Base-by-base conservation (phyloP, 2,888 invertebrate species). In the Ephialtes manifestator region DNA sequence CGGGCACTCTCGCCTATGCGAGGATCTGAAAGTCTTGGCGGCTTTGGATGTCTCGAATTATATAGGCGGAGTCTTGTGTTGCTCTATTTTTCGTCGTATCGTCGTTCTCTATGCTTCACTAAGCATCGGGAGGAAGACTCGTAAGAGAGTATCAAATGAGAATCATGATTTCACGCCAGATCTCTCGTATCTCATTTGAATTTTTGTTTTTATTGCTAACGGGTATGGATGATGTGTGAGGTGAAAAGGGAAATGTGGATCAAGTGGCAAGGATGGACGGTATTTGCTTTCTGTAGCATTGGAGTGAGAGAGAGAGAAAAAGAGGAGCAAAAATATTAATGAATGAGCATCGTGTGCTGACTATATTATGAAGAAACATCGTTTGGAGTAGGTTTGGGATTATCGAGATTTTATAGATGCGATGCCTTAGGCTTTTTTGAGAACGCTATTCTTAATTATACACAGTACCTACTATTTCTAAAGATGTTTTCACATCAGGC, bases 1-100 rank as follows among this genome's bases (percentile, higher is more conserved):
- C 72, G 48, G 70, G 65, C 63, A 79, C 81, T 85, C 78, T 81
- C 82, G 71, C 78, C 70, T 78, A 71, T 8, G 39, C 39, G 65
- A 65, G 55, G 48, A 77, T 78, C 68, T 55, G 85, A 85, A 85
- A 85, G 82, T 70, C 55, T 46, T 39, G 53, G 39, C 43, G 39
- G 70, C 72, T 74, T 82, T 46, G 68, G 78, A 82, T 75, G 46
- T 51, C 48, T 82, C 51, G 51, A 75, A 83, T 83, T 65, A 39
- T 43, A 65, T 11, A 18, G 35, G 65, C 65, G 10, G 11, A 35
- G 8, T 1, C 7, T 15, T 7, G 15, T 13, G 20, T 20, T 43
- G 65, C 46, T 82, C 75, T 76, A 82, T 80, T 82, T 39, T 75
- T 60, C 74, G 70, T 65, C 24, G 48, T 78, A 74, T 74, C 18